Evolutionary conservation across 2,888 invertebrate species (phyloP), one percentile per base, ranked within the genome.

Genomic region (Oscheius sp.): DNA sequence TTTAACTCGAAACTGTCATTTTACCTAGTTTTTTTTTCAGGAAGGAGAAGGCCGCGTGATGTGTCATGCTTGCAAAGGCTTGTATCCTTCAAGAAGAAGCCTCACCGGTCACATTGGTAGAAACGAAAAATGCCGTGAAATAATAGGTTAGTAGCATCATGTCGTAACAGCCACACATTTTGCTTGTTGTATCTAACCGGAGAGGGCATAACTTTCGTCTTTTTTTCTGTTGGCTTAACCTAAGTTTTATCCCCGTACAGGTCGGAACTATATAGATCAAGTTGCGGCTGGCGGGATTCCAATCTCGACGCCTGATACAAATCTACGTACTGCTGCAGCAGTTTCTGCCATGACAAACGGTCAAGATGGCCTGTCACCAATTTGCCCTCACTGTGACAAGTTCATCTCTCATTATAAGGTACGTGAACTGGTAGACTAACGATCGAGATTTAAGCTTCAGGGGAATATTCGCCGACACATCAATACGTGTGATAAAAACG

Each of bases 351-450:
- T 82, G 32, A 78, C 78, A 9, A 80, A 78, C 11, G 82, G 79
- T 33, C 75, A 77, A n/a, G 86, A 85, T 63, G 86, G 87, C 33
- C 79, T 87, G 62, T 80, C 81, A 1, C 87, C 87, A 21, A 83
- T 87, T 37, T 87, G 87, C 70, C 87, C 87, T 1, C 81, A 83
- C 73, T 87, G 87, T 66, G 84, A 87, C 65, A 73, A 86, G 37
- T 87, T 87, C 65, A 86, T 87, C 63, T 81, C 81, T 32, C 87
- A 87, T 59, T 87, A 87, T 70, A 85, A 85, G 79, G 85, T 85
- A 33, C n/a, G 51, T 65, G 13, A 32, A 42, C 3, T 50, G 55
- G 37, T 35, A 13, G 9, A 33, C 13, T 37, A 21, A 11, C 32
- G 5, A 29, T 68, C 35, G 32, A 35, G 33, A 48, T 59, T 57